Conservation (phyloP, 2,113 vertebrate species). For the Corapipo altera region DNA sequence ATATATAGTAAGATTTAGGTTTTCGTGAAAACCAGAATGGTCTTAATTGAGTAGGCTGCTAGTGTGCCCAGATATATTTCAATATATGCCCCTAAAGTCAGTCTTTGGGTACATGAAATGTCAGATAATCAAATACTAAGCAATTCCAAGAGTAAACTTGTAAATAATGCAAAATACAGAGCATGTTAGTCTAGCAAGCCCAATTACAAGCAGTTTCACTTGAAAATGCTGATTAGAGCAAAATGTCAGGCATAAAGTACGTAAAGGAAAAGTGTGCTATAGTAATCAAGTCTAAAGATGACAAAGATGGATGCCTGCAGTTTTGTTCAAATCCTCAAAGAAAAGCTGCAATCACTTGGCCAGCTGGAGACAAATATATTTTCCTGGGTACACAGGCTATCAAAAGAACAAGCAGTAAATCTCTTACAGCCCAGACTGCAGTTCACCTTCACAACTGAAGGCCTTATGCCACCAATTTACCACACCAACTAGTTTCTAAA, state of each 20-base stretch:
- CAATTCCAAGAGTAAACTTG: background rate
- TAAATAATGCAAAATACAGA: slow-evolving; percentile 36
- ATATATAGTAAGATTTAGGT: background rate
- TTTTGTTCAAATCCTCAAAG: slow-evolving; percentile 32
- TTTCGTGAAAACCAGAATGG: background rate
- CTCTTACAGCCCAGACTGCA: background rate
- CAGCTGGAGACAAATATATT: slow-evolving; percentile 31
- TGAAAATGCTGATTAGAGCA: slow-evolving; percentile 49
- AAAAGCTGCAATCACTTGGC: slow-evolving; percentile 39
- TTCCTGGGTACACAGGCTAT: background rate
- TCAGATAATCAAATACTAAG: slow-evolving; percentile 11
- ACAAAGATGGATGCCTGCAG: slow-evolving; percentile 34
- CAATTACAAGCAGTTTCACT: background rate
- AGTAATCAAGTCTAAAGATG: slow-evolving; percentile 32
- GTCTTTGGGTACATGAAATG: background rate
- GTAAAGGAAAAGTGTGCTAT: background rate
- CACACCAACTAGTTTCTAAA: background rate
- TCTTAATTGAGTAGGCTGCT: background rate
- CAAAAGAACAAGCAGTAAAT: slow-evolving; percentile 25
- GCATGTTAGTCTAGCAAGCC: background rate
- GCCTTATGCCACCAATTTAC: background rate
- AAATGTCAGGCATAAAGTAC: background rate
- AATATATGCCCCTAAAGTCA: background rate
- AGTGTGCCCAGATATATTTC: background rate
- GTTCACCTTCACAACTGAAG: background rate